These are phyloP conservation scores for Deroptyus accipitrinus DNA, from an alignment of 2,113 vertebrate genomes.

Conservation along the genomic window DNA sequence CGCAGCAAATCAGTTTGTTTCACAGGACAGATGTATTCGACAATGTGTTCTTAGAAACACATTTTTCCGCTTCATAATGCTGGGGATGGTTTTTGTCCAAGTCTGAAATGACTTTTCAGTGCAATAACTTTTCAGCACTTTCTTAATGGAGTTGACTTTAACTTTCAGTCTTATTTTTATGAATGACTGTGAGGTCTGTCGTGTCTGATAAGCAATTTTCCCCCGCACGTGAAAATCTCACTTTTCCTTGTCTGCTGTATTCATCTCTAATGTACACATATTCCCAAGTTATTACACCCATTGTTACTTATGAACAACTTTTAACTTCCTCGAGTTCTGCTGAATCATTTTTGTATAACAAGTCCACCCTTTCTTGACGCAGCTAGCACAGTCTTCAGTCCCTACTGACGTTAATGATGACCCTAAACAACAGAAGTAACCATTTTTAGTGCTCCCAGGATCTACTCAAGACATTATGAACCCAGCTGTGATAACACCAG, in stretches of 20 bases:
- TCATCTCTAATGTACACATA: not conserved
- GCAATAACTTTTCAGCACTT: not conserved
- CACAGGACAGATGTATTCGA: not conserved
- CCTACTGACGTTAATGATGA: not conserved
- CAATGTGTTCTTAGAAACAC: constrained; percentile 10
- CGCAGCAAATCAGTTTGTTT: not conserved
- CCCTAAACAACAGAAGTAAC: not conserved
- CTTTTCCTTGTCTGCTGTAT: not conserved
- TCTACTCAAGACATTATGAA: not conserved
- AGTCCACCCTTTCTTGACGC: not conserved
- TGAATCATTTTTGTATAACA: not conserved
- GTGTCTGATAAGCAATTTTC: not conserved
- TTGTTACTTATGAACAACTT: not conserved
- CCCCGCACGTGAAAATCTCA: not conserved
- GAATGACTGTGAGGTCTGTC: not conserved
- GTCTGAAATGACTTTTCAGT: not conserved
- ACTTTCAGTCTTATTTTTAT: not conserved
- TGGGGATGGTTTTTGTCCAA: not conserved
- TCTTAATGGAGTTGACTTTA: not conserved
- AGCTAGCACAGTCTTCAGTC: not conserved
- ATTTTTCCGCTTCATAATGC: not conserved
- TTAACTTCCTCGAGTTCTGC: not conserved
- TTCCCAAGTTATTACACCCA: not conserved
- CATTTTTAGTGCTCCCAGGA: not conserved
- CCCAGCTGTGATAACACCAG: not conserved